phyloP scores from a whole-genome alignment of 2,888 invertebrate species.

The Microdon myrmicae region DNA sequence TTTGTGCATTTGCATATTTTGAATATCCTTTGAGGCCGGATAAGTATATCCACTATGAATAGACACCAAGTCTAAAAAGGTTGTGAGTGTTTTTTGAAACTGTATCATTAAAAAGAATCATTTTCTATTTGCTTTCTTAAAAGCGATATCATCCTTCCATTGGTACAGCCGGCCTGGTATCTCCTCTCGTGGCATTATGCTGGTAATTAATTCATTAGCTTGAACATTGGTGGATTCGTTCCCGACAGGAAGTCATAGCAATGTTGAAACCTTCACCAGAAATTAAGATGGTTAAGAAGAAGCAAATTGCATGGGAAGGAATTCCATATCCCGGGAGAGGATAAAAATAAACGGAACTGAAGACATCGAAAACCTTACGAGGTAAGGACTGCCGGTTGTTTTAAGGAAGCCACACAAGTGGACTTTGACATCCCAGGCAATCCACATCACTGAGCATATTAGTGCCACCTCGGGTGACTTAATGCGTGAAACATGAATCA shows the following conservation, averaged over 20 bases:
- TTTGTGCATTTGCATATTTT: background rate
- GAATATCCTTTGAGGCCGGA: conserved; percentile 28
- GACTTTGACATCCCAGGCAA: conserved; percentile 20
- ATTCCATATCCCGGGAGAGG: too few relatives aligned
- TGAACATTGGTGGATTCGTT: background rate
- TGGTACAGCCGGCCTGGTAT: background rate
- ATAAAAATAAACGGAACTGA: too few relatives aligned
- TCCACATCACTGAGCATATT: conserved; percentile 41
- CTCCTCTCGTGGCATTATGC: conserved; percentile 2
- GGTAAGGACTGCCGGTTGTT: conserved; percentile 26
- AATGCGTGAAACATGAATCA: conserved; percentile 48
- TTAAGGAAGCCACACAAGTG: conserved; percentile 44
- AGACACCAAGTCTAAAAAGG: conserved; percentile 9
- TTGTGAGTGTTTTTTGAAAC: conserved; percentile 9
- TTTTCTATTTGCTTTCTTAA: background rate
- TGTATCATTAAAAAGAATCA: conserved; percentile 24
- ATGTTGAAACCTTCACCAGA: conserved; percentile 22
- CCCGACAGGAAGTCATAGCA: conserved; percentile 16
- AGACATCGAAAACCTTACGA: too few relatives aligned
- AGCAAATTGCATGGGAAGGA: too few relatives aligned
- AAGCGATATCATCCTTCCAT: background rate
- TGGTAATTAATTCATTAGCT: conserved; percentile 30
- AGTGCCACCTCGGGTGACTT: conserved; percentile 46
- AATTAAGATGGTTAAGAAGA: too few relatives aligned
- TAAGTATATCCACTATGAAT: conserved; percentile 24